Percentiles rank a stretch among this genome's conserved stretches.
phyloP scores from a whole-genome alignment of 2,113 vertebrate species.

The Neomonachus schauinslandi region DNA sequence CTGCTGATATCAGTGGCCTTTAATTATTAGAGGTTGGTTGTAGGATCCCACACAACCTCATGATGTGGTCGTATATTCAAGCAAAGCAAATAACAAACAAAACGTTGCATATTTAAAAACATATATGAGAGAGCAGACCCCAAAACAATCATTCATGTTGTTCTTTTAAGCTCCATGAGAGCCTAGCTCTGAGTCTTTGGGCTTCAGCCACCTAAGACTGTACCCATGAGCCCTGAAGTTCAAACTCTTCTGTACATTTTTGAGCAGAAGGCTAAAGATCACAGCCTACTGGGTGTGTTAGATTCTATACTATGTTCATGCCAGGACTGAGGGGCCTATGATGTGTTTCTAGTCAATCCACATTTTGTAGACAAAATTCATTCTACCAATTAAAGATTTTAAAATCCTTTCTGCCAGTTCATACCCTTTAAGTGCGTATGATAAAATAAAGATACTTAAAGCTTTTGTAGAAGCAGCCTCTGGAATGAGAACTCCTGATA shows the following conservation, averaged over 20 bases:
- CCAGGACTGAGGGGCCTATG: not conserved
- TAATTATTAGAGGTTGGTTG: not conserved
- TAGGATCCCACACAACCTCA: not conserved
- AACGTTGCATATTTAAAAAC: not conserved
- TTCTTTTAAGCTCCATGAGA: not conserved
- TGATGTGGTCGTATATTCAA: not conserved
- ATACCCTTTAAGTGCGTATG: not conserved
- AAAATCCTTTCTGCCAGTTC: not conserved
- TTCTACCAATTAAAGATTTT: not conserved
- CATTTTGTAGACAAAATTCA: not conserved
- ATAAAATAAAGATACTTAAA: slow-evolving; percentile 8
- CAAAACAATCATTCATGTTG: not conserved
- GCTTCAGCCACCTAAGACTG: not conserved
- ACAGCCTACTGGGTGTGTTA: not conserved
- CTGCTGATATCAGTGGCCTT: not conserved
- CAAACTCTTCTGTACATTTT: not conserved
- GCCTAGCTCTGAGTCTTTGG: not conserved
- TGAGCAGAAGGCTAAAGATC: not conserved
- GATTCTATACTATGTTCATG: not conserved
- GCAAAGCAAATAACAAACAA: not conserved
- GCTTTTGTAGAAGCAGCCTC: not conserved
- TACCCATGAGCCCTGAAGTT: not conserved
- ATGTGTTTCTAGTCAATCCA: not conserved
- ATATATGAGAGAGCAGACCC: not conserved
- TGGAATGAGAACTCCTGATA: not conserved